Evolutionary conservation across 2,888 invertebrate genomes (phyloP), one percentile per base, ranked within the genome.

Genomic region (Liodrosophila aerea): DNA sequence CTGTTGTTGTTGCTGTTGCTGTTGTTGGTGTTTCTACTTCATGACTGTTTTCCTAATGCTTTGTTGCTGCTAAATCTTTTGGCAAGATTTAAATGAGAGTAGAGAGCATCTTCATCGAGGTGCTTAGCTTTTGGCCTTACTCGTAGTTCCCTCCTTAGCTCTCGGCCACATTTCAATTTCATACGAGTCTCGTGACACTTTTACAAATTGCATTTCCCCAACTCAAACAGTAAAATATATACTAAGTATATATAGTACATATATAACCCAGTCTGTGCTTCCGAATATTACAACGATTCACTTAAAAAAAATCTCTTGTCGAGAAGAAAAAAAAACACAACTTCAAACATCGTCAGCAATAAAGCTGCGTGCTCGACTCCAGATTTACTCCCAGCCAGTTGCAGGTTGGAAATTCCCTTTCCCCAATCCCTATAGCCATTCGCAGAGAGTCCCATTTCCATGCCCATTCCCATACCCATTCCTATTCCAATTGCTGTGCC

Each of bases 131-230:
- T 29, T 34, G 31, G 46, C 39, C 15, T 16, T 22, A 29, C 34
- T n/a, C 37, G n/a, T 7, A 9, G 12, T 1, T 18, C 11, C 7
- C 9, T 8, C 36, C 9, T 13, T 12, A 27, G 22, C 45, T 16
- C 47, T 34, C 37, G 34, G 31, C 49, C 59, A 47, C 61, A 60
- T 69, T 72, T 64, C 64, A 65, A 64, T 72, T 66, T 62, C 64
- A 59, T 54, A 39, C 58, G 57, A 59, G 41, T 45, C 57, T 47
- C 76, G 70, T 70, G 76, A 80, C 76, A 80, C 51, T 70, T 70
- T 49, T 73, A 73, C 80, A 80, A 70, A 78, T 78, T 70, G 73
- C 80, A 78, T 70, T 67, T 62, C 12, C 44, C 67, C 39, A 31
- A 29, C 29, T 33, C 41, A 11, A 15, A 15, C 33, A 47, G 30